Base-by-base conservation (phyloP, 1,140 invertebrate species). In the Brachionus calyciflorus region DNA sequence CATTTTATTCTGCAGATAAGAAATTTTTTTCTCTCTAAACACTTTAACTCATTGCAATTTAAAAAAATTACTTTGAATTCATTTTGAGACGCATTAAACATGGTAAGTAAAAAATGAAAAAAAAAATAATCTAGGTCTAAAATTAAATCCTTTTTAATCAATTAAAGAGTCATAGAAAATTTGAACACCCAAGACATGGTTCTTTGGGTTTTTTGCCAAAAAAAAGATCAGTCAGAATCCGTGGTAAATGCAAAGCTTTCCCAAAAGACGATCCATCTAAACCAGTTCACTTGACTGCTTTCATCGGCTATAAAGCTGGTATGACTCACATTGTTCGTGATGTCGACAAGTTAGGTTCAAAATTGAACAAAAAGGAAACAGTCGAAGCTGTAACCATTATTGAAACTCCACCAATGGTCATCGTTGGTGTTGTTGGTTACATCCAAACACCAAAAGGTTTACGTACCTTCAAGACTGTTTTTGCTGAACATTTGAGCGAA, bases 171-270 rank as follows among this genome's bases (percentile, higher is more conserved):
- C 97, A 99, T 88, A 90, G 97, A 83, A 99, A 99, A 86, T 99
- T 99, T 87, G 97, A 94, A 83, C 96, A 96, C 10, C 97, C 97
- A 79, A 91, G 97, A 79, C 96, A 99, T 90, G 97, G 97, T 79
- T 98, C 94, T 68, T 96, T 99, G 93, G 96, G 94, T 80, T 99
- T 99, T 89, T 92, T 96, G 85, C 96, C 97, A 80, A 98, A 98
- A 87, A 99, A 99, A 87, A 89, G 97, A 80, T 91, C 93, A 77
- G 89, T 89, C 78, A 90, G 94, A 84, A 93, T 96, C 89, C 92
- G 95, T 88, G 97, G 97, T 81, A 98, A 97, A 86, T 93, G 96
- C 65, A 99, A 99, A 93, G 92, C 96, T 78, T 99, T 99, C 88
- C 97, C 97, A n/a, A 98, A 95, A 83, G 97, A 99, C 91, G 94